Evolutionary conservation across 1,140 invertebrate genomes (phyloP).

Genomic region (Camponotus pennsylvanicus): DNA sequence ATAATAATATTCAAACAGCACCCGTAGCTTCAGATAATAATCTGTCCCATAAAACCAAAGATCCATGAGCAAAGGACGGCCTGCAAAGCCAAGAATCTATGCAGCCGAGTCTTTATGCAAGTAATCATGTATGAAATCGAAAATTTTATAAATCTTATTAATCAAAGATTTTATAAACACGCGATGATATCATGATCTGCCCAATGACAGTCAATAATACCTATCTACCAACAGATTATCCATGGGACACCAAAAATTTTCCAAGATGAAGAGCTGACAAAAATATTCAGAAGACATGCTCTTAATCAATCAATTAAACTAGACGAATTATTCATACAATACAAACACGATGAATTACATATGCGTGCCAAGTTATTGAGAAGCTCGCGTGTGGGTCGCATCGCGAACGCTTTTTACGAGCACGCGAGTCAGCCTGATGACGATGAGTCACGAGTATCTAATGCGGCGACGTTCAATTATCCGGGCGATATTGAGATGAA

Average conservation of each 20-base stretch:
- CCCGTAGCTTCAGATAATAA: constrained; percentile 8
- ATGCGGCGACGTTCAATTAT: constrained; percentile 54
- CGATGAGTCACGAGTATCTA: constrained; percentile 62
- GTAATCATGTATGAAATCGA: constrained; percentile 11
- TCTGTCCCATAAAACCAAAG: constrained; percentile 30
- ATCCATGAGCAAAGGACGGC: not conserved
- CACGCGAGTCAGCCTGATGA: not conserved
- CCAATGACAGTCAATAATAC: not conserved
- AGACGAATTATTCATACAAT: too few species aligned
- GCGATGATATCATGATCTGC: not conserved
- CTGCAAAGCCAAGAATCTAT: not conserved
- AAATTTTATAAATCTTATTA: not conserved
- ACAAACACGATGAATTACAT: not conserved
- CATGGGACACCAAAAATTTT: not conserved
- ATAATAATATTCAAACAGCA: not conserved
- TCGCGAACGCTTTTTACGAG: not conserved
- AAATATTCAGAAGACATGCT: not conserved
- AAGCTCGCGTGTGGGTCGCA: not conserved
- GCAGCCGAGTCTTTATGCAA: not conserved
- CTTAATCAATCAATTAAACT: too few species aligned
- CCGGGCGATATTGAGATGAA: constrained; percentile 42
- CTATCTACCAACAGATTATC: not conserved
- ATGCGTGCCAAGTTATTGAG: not conserved
- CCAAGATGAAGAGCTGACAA: not conserved
- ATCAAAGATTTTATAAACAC: not conserved